phyloP scores from a whole-genome alignment of 2,888 invertebrate genomes.

The Mesochorus sp. region DNA sequence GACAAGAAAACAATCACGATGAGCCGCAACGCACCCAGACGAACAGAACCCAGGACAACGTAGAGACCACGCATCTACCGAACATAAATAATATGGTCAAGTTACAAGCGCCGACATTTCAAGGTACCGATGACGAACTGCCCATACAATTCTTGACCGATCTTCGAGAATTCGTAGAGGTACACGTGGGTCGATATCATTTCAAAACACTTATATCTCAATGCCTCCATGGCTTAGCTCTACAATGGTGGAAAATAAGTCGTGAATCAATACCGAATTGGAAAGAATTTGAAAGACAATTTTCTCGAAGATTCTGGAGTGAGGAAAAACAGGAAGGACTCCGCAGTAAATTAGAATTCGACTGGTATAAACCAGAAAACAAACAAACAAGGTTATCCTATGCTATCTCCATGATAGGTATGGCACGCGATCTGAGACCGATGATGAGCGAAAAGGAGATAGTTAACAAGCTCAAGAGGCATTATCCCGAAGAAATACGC shows the following conservation, averaged over 20 bases:
- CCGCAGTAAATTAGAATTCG: too few relatives aligned
- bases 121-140: not conserved
- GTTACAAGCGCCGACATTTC: not conserved
- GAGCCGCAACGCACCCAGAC: too few relatives aligned
- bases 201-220: not conserved
- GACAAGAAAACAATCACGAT: too few relatives aligned
- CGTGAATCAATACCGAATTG: not conserved
- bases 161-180: not conserved
- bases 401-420: not conserved
- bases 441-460: not conserved
- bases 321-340: not conserved
- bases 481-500: not conserved
- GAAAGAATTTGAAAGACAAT: not conserved
- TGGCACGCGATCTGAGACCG: not conserved
- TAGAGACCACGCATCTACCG: too few relatives aligned
- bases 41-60: too few relatives aligned
- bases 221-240: not conserved
- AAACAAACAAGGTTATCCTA: not conserved
- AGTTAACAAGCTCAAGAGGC: not conserved
- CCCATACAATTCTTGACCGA: conserved; percentile 1
- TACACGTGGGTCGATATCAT: not conserved
- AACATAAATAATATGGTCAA: not conserved
- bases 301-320: not conserved
- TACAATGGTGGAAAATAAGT: conserved; percentile 1
- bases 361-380: not conserved